Conservation (phyloP, 2,113 vertebrate genomes). For the Cettia cetti region DNA sequence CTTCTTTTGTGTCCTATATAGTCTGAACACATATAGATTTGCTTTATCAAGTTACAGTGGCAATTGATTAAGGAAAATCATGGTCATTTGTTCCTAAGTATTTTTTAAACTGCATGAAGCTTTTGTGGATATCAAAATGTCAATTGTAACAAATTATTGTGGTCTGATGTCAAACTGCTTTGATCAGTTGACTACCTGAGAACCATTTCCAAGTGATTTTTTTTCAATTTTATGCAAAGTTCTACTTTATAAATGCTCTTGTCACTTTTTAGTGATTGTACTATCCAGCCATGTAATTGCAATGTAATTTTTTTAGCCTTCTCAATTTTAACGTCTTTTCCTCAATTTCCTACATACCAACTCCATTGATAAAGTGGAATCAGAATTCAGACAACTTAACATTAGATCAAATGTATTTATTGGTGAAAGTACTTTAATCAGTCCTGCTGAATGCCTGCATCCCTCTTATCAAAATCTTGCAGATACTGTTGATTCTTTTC, state of each 20-base stretch:
- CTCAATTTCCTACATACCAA: too few relatives aligned
- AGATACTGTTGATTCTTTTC: constrained; percentile 1
- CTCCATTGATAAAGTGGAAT: too few relatives aligned
- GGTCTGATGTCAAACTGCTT: background rate
- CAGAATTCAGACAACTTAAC: too few relatives aligned
- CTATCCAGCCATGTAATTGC: background rate
- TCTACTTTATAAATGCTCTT: background rate
- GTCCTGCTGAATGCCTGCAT: too few relatives aligned
- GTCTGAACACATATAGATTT: background rate
- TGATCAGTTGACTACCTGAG: background rate
- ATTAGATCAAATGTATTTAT: too few relatives aligned
- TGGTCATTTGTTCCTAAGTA: background rate
- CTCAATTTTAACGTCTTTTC: background rate
- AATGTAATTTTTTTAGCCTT: background rate
- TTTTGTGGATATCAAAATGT: background rate
- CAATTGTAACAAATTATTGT: background rate
- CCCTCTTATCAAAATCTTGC: too few relatives aligned
- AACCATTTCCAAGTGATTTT: background rate
- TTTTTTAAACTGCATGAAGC: background rate
- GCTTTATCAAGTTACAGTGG: background rate
- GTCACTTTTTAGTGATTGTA: background rate
- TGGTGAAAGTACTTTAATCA: too few relatives aligned
- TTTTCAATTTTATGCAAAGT: background rate
- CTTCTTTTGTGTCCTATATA: background rate
- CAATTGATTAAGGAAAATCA: background rate